phyloP scores from a whole-genome alignment of 1,140 invertebrate genomes.

The Arion vulgaris region DNA sequence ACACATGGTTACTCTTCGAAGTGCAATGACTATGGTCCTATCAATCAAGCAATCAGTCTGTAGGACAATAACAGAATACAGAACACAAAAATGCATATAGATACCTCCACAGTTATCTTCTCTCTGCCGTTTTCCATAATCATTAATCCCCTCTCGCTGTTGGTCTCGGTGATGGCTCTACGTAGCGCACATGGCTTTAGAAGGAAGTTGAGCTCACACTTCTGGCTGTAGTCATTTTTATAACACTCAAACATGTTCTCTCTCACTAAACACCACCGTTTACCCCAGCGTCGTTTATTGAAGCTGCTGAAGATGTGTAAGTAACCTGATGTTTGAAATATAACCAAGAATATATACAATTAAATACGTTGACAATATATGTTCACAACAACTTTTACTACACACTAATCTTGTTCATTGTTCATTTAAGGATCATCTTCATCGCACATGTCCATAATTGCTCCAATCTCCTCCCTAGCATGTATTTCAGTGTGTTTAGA shows the following conservation, averaged over 20 bases:
- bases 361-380: no score
- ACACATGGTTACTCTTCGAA: no score
- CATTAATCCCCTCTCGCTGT: conserved; percentile 63
- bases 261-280: conserved; percentile 62
- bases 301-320: conserved; percentile 65
- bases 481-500: no score
- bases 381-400: no score
- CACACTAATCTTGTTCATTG: no score
- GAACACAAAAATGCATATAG: neutral
- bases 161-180: conserved; percentile 61
- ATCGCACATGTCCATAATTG: no score
- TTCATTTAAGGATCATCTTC: no score
- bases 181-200: conserved; percentile 58
- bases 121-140: conserved; percentile 53
- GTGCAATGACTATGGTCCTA: no score
- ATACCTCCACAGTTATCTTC: conserved; percentile 67
- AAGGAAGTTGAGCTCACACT: conserved; percentile 62
- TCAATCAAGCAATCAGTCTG: no score
- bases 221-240: conserved; percentile 47
- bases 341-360: no score
- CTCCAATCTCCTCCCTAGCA: no score
- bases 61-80: neutral
- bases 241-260: conserved; percentile 65
- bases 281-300: conserved; percentile 63
- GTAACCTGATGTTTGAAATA: conserved; percentile 51